Percentiles rank a stretch among this genome's conserved stretches.
These are phyloP conservation scores for Plectropomus leopardus DNA, from an alignment of 2,113 vertebrate genomes.

Conservation along the genomic window DNA sequence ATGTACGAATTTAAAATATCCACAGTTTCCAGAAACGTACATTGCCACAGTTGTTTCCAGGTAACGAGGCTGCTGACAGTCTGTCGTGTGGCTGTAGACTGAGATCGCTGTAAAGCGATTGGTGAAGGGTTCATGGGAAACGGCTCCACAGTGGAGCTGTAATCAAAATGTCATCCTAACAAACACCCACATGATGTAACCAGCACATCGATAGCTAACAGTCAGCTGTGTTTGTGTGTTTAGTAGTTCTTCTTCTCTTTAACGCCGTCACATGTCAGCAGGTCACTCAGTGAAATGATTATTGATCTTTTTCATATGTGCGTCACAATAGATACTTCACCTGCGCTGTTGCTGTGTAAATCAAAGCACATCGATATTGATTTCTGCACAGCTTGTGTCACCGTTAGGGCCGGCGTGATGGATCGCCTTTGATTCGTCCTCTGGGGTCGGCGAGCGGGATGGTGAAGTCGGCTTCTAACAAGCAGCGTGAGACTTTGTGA, in stretches of 20 bases:
- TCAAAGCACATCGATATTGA: slow-evolving; percentile 58
- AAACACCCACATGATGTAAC: neutral
- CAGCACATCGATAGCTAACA: neutral
- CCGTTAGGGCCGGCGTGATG: neutral
- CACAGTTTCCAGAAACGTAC: too few species aligned
- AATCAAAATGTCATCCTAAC: neutral
- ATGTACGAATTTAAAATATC: too few species aligned
- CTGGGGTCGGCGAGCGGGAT: neutral
- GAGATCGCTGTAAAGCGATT: neutral
- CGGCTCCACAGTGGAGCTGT: neutral
- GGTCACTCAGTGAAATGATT: slow-evolving; percentile 34
- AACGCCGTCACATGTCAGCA: too few species aligned
- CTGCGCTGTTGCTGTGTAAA: slow-evolving; percentile 37
- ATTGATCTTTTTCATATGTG: slow-evolving; percentile 38
- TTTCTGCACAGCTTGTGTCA: neutral
- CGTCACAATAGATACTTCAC: slow-evolving; percentile 48
- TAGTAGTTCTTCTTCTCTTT: neutral
- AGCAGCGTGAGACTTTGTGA: neutral
- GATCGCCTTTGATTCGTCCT: slow-evolving; percentile 47
- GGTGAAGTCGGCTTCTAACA: slow-evolving; percentile 35
- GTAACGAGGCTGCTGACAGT: too few species aligned
- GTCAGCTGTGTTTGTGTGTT: neutral
- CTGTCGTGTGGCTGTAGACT: neutral
- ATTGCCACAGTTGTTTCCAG: too few species aligned
- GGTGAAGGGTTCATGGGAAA: neutral